Base-by-base conservation (phyloP, 2,888 invertebrate genomes). In the Agonopterix arenella region DNA sequence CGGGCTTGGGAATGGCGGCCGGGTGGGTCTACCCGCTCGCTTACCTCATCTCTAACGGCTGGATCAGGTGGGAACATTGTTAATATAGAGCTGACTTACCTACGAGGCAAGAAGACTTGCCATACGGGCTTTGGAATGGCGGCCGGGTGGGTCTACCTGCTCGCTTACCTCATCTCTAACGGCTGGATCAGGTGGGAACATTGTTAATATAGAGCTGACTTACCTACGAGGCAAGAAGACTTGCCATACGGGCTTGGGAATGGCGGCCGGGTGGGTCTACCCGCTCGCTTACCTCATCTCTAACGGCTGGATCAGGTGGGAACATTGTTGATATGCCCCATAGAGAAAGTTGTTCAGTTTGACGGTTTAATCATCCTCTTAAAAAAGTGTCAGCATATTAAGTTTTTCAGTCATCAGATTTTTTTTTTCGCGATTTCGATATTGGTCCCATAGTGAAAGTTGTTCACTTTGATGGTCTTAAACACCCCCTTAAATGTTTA, bases 221-320 rank as follows among this genome's bases (percentile, higher is more conserved):
- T 98, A 97, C 77, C 89, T 99, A 0, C 96, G 96, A 82, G 96
- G 95, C 78, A 96, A 96, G 80, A 92, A 94, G 62, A 96, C 96
- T 0, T 98, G 98, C 62, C 98, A 98, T 75, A 94, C 97, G 0
- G 98, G 98, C 8, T 94, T 98, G n/a, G 95, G 95, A 48, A 95
- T 93, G 54, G 98, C 97, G 1, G 98, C 98, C 1, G 98, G 98
- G 0, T 99, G 98, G 98, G 93, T 97, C 1, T 95, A 97, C 69
- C 98, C 98, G 0, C 90, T 98, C 68, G 97, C 98, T 0, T 97
- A 96, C 76, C 91, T 98, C 37, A 92, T 98, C 44, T 96, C 97
- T 40, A 98, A 98, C 64, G 95, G 96, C 11, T 97, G 98, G 95
- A 96, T 97, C 55, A 90, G 96, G 73, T 89, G 52, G 58, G 71